Conservation (phyloP, 2,797 vertebrate genomes). For the Rhadinocentrus ornatus region DNA sequence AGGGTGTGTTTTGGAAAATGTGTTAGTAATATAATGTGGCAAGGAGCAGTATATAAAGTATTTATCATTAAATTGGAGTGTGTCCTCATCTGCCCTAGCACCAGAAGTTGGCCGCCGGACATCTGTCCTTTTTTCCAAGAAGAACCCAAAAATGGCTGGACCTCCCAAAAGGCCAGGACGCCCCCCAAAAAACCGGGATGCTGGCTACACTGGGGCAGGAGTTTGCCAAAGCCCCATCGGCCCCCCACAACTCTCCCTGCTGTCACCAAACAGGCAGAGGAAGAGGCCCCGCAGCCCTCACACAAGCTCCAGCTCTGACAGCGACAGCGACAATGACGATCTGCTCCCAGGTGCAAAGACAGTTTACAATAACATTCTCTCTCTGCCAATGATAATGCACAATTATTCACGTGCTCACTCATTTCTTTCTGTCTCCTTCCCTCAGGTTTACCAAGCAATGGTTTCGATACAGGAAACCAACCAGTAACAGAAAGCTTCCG, state of each 20-base stretch:
- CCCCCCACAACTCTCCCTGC: constrained; percentile 92
- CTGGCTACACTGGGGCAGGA: constrained; percentile 81
- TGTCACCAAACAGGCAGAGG: constrained; percentile 87
- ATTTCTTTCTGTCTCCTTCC: constrained; percentile 1
- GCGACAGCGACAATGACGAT: constrained; percentile 93
- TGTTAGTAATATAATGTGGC: background rate
- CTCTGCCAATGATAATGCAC: background rate
- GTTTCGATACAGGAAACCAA: constrained; percentile 93
- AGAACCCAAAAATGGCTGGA: constrained; percentile 94
- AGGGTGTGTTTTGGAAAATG: constrained; percentile 82
- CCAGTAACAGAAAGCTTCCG: constrained; percentile 97
- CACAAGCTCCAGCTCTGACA: constrained; percentile 95
- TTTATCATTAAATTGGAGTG: constrained; percentile 82
- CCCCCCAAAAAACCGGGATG: constrained; percentile 95
- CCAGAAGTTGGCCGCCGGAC: constrained; percentile 98
- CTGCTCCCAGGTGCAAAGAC: constrained; percentile 85
- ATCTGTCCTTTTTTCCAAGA: constrained; percentile 98
- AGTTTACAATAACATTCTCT: fast-evolving
- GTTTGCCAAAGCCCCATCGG: constrained; percentile 92
- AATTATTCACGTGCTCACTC: background rate
- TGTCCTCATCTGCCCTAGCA: constrained; percentile 90
- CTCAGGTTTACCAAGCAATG: constrained; percentile 93
- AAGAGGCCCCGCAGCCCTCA: constrained; percentile 93
- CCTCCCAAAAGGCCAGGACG: constrained; percentile 96
- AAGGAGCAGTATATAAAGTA: background rate